These are phyloP conservation scores for Oligia fasciuncula DNA, from an alignment of 2,888 invertebrate species.

Conservation along the genomic window DNA sequence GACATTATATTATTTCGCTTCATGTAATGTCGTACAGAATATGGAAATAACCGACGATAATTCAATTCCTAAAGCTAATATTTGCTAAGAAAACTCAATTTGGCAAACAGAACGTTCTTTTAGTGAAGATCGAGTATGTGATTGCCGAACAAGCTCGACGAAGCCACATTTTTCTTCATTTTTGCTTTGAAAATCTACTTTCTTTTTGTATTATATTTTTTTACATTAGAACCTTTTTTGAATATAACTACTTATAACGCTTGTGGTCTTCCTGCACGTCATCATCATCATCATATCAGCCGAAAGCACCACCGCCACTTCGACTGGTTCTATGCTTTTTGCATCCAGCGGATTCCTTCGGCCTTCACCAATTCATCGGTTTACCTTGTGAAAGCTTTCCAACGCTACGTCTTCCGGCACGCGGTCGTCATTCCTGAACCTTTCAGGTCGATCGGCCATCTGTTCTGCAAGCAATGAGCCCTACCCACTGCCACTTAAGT, in stretches of 20 bases:
- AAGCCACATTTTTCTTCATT: slow-evolving; percentile 19
- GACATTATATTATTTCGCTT: neutral
- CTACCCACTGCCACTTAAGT: neutral
- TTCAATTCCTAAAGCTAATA: slow-evolving; percentile 24
- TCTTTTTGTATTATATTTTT: neutral
- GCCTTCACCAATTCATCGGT: neutral
- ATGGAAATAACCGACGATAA: slow-evolving; percentile 1
- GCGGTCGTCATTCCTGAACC: neutral
- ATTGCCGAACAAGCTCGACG: neutral
- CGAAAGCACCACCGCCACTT: neutral
- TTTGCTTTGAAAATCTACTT: slow-evolving; percentile 10
- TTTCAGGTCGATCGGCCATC: neutral
- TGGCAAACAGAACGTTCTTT: slow-evolving; percentile 21
- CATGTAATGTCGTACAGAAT: neutral
- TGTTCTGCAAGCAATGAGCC: neutral
- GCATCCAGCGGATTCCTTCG: neutral
- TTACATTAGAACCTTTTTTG: no score
- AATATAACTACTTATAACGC: neutral
- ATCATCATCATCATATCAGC: neutral
- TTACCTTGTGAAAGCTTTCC: neutral
- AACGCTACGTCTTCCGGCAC: neutral
- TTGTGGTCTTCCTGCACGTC: neutral
- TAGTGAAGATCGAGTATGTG: slow-evolving; percentile 27
- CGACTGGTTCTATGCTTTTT: neutral
- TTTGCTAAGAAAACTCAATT: slow-evolving; percentile 19